Evolutionary conservation across 2,888 invertebrate genomes (phyloP), one percentile per base, ranked within the genome.

Genomic region (Drosophila putrida): DNA sequence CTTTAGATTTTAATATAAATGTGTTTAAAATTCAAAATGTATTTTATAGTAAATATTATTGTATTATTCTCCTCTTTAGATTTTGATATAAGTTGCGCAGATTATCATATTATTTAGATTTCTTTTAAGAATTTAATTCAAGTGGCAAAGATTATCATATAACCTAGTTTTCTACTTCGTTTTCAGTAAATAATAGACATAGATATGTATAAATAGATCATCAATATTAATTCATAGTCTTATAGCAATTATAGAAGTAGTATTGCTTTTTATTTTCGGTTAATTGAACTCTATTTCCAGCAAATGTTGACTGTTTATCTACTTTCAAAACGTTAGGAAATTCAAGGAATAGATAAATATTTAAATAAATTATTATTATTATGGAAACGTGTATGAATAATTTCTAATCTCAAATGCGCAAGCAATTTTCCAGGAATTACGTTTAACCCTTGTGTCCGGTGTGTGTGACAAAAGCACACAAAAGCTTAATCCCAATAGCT

Each of bases 301-400:
- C 10, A 35, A 10, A 25, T 31, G 6, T 8, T 31, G 31, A 31
- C 6, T 6, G 9, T 6, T 6, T 6, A 31, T 6, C 31, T 31
- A 2, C 9, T 9, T 31, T 6, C 1, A 31, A 31, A 6, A 8
- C 3, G 31, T 31, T 31, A 6, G 9, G 8, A 6, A 31, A 46
- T 46, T 46, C 46, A 46, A 6, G 8, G 28, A 46, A 46, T 46
- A 9, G 46, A 6, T 13, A 46, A 28, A 28, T 13, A 13, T 31
- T 46, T 13, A 46, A 31, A 46, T 46, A 9, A 13, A 46, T 46
- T 46, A 31, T 13, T 28, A 13, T 13, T 15, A 33, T 6, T 3
- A 5, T 15, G 31, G 28, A 13, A 15, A 9, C 33, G 4, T 35
- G 13, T 47, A 31, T 31, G 31, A 8, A 8, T 31, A 0, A 31